Base-by-base conservation (phyloP, 2,888 invertebrate genomes). In the Dasypolia templi region DNA sequence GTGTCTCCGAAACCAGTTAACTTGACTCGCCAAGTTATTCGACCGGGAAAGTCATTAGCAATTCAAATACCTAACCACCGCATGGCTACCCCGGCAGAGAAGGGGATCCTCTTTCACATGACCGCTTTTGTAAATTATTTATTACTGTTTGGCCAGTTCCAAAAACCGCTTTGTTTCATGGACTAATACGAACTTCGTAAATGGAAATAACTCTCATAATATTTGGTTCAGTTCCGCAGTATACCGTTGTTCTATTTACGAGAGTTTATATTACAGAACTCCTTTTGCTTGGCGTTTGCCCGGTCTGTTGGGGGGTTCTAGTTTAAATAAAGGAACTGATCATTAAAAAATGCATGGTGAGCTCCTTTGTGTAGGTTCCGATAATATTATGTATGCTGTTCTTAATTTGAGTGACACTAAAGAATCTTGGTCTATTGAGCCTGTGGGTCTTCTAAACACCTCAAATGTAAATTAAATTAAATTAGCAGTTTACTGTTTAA, bases 121-220 rank as follows among this genome's bases (percentile, higher is more conserved):
- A 93, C 92, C 92, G 94, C 94, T 90, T 94, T 94, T 94, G 93
- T 94, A 94, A 94, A 94, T 95, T 95, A 95, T 94, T 95, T 95
- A 95, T 95, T 94, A 92, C 93, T 93, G 92, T 95, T 95, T 92
- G 92, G 92, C 92, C 92, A 91, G 93, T 92, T 92, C 90, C 91
- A 90, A 92, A 92, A 91, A 90, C 88, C 89, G 89, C 92, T 92
- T 94, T 93, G 94, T 94, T 93, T 93, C 90, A 88, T 88, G 87
- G 90, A 88, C 88, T 91, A 90, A 91, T 90, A 89, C 88, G 82
- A 89, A 88, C 82, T 88, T 89, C 85, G 81, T 85, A 90, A 91
- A 93, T 92, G 89, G 87, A 90, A 89, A 91, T 90, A 89, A 90
- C 86, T 89, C 87, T 84, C 86, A 81, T 85, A 87, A 87, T 87